These are phyloP conservation scores for Malurus elegans DNA, from an alignment of 2,113 vertebrate species.

Conservation along the genomic window DNA sequence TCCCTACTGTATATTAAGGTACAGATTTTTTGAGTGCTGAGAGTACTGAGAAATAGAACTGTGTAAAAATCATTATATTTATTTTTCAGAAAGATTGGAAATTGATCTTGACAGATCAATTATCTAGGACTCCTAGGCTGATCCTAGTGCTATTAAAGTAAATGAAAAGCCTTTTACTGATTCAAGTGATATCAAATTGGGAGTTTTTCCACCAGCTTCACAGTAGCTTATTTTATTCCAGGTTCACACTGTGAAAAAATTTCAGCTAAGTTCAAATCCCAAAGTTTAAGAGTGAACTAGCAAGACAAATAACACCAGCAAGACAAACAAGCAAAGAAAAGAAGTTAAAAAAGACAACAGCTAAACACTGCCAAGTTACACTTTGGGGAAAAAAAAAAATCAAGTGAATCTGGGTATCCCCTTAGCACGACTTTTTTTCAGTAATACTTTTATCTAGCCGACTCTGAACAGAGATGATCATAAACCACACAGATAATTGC, in stretches of 20 bases:
- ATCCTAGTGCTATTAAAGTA: constrained; percentile 5
- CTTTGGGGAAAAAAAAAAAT: background rate
- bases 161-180: constrained; percentile 40
- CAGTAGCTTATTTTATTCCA: background rate
- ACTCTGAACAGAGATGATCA: background rate
- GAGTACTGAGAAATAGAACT: background rate
- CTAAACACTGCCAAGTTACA: background rate
- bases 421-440: background rate
- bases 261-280: background rate
- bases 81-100: constrained; percentile 50
- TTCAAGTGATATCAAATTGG: background rate
- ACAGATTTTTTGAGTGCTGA: background rate
- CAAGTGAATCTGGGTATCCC: background rate
- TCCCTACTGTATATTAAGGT: constrained; percentile 13
- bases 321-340: background rate
- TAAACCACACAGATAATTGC: constrained; percentile 5
- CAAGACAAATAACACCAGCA: background rate
- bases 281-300: background rate
- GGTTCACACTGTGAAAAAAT: background rate
- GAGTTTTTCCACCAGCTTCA: background rate
- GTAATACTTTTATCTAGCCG: background rate
- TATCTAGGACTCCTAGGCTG: constrained; percentile 39
- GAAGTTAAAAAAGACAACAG: background rate
- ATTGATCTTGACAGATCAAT: constrained; percentile 53
- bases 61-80: constrained; percentile 41